These are phyloP conservation scores for Acanthosoma haemorrhoidale DNA, from an alignment of 2,888 invertebrate species.

Conservation along the genomic window DNA sequence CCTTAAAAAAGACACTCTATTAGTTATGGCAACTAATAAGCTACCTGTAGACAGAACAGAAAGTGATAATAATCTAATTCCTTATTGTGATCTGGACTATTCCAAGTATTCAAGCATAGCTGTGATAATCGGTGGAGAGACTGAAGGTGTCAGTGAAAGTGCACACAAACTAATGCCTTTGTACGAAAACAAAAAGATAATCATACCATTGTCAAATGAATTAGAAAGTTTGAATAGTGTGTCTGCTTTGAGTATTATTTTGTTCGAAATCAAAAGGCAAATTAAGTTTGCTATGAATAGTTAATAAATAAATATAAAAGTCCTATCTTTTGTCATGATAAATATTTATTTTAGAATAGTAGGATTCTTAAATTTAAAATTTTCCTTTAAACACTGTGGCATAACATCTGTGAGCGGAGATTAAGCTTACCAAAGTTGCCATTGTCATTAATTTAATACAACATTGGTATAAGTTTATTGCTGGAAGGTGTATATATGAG, in stretches of 20 bases:
- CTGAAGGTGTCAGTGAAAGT: constrained; percentile 72
- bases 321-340: too few relatives aligned
- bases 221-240: constrained; percentile 82
- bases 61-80: constrained; percentile 43
- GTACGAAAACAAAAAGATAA: constrained; percentile 59
- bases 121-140: constrained; percentile 82
- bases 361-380: too few relatives aligned
- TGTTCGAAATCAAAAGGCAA: constrained; percentile 76
- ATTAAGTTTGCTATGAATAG: background rate
- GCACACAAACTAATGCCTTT: constrained; percentile 58
- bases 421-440: too few relatives aligned
- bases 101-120: constrained; percentile 53
- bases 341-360: too few relatives aligned
- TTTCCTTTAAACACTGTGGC: too few relatives aligned
- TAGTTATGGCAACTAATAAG: constrained; percentile 9
- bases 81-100: constrained; percentile 61
- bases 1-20: background rate
- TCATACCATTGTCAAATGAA: constrained; percentile 70
- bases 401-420: too few relatives aligned
- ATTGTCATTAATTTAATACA: too few relatives aligned
- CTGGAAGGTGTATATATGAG: too few relatives aligned
- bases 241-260: constrained; percentile 73
- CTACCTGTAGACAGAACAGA: background rate
- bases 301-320: too few relatives aligned
- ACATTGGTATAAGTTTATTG: too few relatives aligned